Base-by-base conservation (phyloP, 2,113 vertebrate species). In the Malaclemys terrapin region DNA sequence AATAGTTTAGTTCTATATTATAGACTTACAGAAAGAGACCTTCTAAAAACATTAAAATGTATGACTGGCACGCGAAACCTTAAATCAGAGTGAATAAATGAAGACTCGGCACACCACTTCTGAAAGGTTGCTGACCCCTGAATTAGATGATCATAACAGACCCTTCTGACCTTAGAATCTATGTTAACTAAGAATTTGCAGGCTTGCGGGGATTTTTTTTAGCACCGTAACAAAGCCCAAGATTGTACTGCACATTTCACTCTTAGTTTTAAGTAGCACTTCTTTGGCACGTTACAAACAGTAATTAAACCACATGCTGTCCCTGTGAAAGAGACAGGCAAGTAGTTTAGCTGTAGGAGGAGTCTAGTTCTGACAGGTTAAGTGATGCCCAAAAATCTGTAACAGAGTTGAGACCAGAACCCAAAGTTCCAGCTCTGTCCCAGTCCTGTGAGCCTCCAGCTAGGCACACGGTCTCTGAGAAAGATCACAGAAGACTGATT, bases 271-370 rank as follows among this genome's bases (percentile, higher is more conserved):
- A 17, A 65, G 62, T 65, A 16, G 31, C 14, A 1, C 13, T 31
- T 65, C 31, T 35, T 35, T 84, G 94, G 53, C 31, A 57, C 72
- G 84, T 86, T 72, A 76, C 88, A 94, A 93, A 27, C 38, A 84
- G 91, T 79, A 94, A 92, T 92, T 96, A 72, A 85, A 92, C 88
- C 92, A 76, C 31, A 65, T 87, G 35, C 47, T 84, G 59, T 84
- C 86, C 92, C 92, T 84, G 92, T 45, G 53, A 80, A 96, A 91
- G 10, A 97, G 86, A 81, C 35, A 92, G 85, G 62, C 25, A 53
- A 78, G 80, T 20, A 35, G 90, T 89, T 89, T 84, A 65, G 49
- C 93, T 82, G 81, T 82, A 38, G 57, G 4, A 89, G 93, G 89
- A 89, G 88, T 86, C 85, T 1, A 3, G 89, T 45, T 24, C 62